Base-by-base conservation (phyloP, 37 sponge, comb jelly and placozoan genomes). In the Axinella damicornis region DNA sequence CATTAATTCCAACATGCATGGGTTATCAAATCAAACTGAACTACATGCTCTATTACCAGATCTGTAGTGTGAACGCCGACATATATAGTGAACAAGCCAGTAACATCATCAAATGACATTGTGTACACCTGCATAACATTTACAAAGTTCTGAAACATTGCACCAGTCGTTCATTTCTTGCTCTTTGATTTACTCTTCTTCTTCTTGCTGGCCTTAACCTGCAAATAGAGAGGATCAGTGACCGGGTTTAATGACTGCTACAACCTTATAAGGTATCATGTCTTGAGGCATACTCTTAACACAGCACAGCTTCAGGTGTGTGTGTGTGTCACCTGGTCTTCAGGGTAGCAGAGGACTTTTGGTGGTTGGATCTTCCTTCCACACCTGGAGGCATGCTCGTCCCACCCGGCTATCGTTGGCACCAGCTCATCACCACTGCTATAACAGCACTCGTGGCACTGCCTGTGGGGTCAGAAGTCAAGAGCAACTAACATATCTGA, bases 391-490 rank as follows among this genome's bases (percentile, higher is more conserved):
- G 76, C 34, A 46, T 71, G 82, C 37, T 82, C 79, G 34, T 76
- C 69, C 69, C 59, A 63, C 15, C 37, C 74, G 1, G 87, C 72
- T n/a, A 54, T 31, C 0, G 71, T 69, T 11, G 93, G 89, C 32
- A 37, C 61, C 32, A 88, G 22, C 35, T 89, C 90, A 71, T 89
- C 90, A 0, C 74, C 93, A 77, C 90, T 89, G 34, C 56, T 39
- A 32, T 37, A 68, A 55, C 83, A 82, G 58, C 93, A 93, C 40
- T 71, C 30, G 4, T 93, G 85, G 55, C 93, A 93, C 65, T 93
- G 90, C 88, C 88, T 90, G 80, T 15, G 46, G 9, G 46, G 46
- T 46, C 46, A 46, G 9, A 46, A 4, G 9, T 4, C 4, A 46
- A 46, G 4, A 12, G 46, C 46, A 46, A 46, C n/a, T n/a, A n/a